Base-by-base conservation (phyloP, 1,140 invertebrate species). In the Zaprionus taronus region DNA sequence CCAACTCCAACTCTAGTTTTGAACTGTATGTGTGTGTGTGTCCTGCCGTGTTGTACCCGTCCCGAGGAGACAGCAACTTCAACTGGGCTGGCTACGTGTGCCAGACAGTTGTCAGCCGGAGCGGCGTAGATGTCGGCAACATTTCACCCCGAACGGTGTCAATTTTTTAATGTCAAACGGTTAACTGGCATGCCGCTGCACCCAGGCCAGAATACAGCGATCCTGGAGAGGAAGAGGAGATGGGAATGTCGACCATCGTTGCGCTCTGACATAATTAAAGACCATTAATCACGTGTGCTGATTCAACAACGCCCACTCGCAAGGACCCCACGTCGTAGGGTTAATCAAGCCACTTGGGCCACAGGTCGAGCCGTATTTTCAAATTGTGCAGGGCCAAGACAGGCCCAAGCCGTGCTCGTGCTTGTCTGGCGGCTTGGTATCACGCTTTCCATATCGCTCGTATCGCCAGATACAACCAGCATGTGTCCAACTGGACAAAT, bases 151-250 rank as follows among this genome's bases (percentile, higher is more conserved):
- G 76, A 89, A 91, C 83, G 83, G 91, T 92, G 91, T 92, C 91
- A 92, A 91, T 85, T 92, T 91, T 92, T 91, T 91, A 90, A 90
- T 91, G 85, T 91, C 85, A 90, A 90, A 79, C 81, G 85, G 77
- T 85, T 90, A 90, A 90, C 85, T 82, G 79, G 76, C 84, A 83
- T 84, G 68, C 82, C 81, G 74, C 80, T 80, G 64, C 74, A 57
- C 31, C 70, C 72, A 15, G n/a, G n/a, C 11, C 31, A 20, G 47
- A 11, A 9, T 47, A 17, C 9, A 20, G 44, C 17, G 47, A 49
- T 49, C 47, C 47, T 22, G 1, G 17, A 4, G 47, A 11, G 9
- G 31, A 9, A 11, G 3, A 34, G 47, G 20, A 17, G 6, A 17
- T 15, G 61, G 26, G 72, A 2, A 34, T 34, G 51, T 63, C 49